Evolutionary conservation across 2,888 invertebrate genomes (phyloP).

Genomic region (Diaperis boleti): DNA sequence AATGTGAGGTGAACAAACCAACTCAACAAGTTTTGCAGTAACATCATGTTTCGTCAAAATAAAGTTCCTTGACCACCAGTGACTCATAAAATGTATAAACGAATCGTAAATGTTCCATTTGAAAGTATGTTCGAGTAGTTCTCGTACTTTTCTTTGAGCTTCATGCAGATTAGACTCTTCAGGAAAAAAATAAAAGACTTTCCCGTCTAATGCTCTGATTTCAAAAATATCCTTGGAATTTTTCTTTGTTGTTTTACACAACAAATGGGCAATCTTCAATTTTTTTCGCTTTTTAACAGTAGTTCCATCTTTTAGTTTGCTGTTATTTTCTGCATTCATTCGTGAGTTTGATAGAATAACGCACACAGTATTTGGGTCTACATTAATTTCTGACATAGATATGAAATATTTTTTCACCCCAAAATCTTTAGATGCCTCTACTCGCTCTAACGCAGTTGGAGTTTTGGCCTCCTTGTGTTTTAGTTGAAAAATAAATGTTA

Average conservation of each 20-base stretch:
- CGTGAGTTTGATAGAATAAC: too few species aligned
- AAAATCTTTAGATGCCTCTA: background rate
- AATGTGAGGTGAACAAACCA: background rate
- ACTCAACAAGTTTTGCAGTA: background rate
- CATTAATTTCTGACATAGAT: too few species aligned
- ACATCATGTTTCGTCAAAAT: background rate
- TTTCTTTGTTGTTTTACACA: too few species aligned
- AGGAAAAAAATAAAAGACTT: too few species aligned
- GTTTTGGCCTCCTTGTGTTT: background rate
- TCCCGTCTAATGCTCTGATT: too few species aligned
- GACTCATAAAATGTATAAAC: background rate
- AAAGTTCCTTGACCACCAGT: background rate
- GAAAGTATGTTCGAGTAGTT: background rate
- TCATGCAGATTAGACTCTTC: background rate
- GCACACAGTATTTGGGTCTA: too few species aligned
- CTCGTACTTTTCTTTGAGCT: background rate
- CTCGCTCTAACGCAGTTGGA: background rate
- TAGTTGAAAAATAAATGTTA: background rate
- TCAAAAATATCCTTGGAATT: too few species aligned
- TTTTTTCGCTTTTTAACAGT: too few species aligned
- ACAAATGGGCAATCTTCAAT: too few species aligned
- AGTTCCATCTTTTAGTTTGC: too few species aligned
- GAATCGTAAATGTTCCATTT: background rate
- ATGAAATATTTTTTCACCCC: background rate
- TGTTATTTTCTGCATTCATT: too few species aligned